Percentiles rank a stretch among this genome's conserved stretches.
These are phyloP conservation scores for Perizoma flavofasciatum DNA, from an alignment of 2,888 invertebrate species.

Conservation along the genomic window DNA sequence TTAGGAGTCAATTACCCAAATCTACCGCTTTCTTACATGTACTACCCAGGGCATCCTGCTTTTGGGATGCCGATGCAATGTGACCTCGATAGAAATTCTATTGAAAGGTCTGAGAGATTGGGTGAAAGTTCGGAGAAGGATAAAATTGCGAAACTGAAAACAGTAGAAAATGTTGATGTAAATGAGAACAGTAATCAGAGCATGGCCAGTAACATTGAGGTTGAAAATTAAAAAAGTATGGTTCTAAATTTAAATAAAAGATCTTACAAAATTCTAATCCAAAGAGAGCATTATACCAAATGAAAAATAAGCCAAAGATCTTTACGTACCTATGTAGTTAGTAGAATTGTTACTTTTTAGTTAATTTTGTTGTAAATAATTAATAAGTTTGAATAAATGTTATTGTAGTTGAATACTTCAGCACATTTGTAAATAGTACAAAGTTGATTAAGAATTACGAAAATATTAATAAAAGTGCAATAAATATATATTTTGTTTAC, in stretches of 20 bases:
- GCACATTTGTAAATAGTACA: conserved; percentile 80
- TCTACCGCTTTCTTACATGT: conserved; percentile 75
- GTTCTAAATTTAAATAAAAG: neutral
- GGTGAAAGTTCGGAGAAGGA: conserved; percentile 56
- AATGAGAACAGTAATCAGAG: conserved; percentile 79
- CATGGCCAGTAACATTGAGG: conserved; percentile 80
- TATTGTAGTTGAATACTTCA: conserved; percentile 54
- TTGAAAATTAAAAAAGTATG: conserved; percentile 66
- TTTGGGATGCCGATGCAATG: conserved; percentile 67
- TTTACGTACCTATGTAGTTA: conserved; percentile 48
- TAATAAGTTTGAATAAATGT: conserved; percentile 59
- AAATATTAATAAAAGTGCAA: conserved; percentile 69
- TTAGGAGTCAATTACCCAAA: conserved; percentile 76
- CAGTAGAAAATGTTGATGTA: conserved; percentile 50
- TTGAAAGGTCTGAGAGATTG: conserved; percentile 55
- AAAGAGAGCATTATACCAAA: conserved; percentile 33
- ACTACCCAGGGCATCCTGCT: conserved; percentile 74
- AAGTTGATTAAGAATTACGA: conserved; percentile 51
- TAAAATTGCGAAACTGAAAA: conserved; percentile 62
- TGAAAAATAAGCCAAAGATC: conserved; percentile 54
- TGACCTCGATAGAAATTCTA: conserved; percentile 59
- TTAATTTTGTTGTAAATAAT: conserved; percentile 69
- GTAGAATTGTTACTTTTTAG: conserved; percentile 65
- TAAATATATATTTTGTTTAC: conserved; percentile 45
- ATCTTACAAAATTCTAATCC: conserved; percentile 17